Percentiles rank a stretch among this genome's conserved stretches.
These are phyloP conservation scores for Megalops cyprinoides DNA, from an alignment of 2,797 vertebrate species.

Conservation along the genomic window DNA sequence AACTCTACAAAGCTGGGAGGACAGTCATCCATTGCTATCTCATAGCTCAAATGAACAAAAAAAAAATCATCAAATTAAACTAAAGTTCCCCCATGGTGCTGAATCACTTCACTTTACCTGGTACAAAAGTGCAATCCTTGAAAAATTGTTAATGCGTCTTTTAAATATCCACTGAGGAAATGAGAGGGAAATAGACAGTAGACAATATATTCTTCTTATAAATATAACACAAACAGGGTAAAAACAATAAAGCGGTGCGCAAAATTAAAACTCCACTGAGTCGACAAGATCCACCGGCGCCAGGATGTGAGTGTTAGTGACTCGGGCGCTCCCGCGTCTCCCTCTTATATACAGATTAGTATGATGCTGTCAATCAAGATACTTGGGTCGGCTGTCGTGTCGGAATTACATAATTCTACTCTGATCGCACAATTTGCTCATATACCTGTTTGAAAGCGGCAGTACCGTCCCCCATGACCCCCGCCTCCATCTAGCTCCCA, in stretches of 20 bases:
- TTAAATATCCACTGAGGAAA: slow-evolving; percentile 50
- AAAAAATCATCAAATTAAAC: slow-evolving; percentile 3
- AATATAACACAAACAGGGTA: slow-evolving; percentile 28
- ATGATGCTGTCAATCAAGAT: slow-evolving; percentile 75
- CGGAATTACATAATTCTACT: slow-evolving; percentile 75
- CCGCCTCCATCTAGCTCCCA: slow-evolving; percentile 41
- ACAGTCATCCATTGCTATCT: background rate
- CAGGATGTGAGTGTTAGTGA: slow-evolving; percentile 54
- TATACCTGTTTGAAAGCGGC: slow-evolving; percentile 59
- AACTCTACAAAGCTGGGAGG: background rate
- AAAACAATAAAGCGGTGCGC: slow-evolving; percentile 47
- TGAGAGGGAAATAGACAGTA: slow-evolving; percentile 13
- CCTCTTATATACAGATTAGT: slow-evolving; percentile 75
- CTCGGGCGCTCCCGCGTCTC: slow-evolving; percentile 47
- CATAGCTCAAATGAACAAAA: slow-evolving; percentile 9
- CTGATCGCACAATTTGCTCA: slow-evolving; percentile 66
- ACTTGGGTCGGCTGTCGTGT: slow-evolving; percentile 62
- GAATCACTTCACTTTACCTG: slow-evolving; percentile 59
- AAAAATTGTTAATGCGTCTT: slow-evolving; percentile 29
- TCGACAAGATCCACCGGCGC: slow-evolving; percentile 63
- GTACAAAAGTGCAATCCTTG: slow-evolving; percentile 35
- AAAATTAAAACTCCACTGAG: slow-evolving; percentile 64
- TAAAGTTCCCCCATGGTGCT: background rate
- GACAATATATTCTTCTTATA: slow-evolving; percentile 29
- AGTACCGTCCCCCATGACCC: slow-evolving; percentile 42